phyloP scores from a whole-genome alignment of 2,888 invertebrate species.

The Hypena proboscidalis region DNA sequence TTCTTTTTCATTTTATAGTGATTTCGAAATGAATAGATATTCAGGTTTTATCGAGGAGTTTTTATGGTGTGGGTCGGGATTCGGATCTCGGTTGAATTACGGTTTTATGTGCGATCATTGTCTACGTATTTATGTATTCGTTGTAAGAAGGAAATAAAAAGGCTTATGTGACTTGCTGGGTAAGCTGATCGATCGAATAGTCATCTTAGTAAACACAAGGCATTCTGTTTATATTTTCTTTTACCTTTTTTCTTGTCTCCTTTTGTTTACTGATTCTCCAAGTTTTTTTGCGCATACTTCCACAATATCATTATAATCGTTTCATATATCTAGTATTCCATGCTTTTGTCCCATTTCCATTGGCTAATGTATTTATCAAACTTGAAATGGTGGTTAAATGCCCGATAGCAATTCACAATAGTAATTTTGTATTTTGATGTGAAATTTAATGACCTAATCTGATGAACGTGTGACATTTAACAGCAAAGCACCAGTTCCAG shows the following conservation, averaged over 20 bases:
- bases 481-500: no score
- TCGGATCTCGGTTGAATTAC: conserved; percentile 35
- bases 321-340: no score
- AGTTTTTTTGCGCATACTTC: not conserved
- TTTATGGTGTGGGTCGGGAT: conserved; percentile 41
- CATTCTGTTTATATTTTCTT: not conserved
- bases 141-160: conserved; percentile 36
- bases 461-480: no score
- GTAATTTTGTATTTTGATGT: no score
- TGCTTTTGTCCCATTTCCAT: no score
- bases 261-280: not conserved
- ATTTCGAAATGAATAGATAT: conserved; percentile 42
- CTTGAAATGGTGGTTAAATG: no score
- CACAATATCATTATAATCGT: not conserved
- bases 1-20: conserved; percentile 44
- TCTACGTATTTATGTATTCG: conserved; percentile 39
- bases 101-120: conserved; percentile 43
- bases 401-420: no score
- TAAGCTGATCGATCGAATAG: conserved; percentile 10
- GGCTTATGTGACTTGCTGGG: conserved; percentile 28
- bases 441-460: no score
- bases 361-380: no score
- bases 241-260: not conserved
- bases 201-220: conserved; percentile 1
- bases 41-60: conserved; percentile 38